Evolutionary conservation across 2,797 vertebrate species (phyloP), one percentile per base, ranked within the genome.

Genomic region (Thunnus albacares): DNA sequence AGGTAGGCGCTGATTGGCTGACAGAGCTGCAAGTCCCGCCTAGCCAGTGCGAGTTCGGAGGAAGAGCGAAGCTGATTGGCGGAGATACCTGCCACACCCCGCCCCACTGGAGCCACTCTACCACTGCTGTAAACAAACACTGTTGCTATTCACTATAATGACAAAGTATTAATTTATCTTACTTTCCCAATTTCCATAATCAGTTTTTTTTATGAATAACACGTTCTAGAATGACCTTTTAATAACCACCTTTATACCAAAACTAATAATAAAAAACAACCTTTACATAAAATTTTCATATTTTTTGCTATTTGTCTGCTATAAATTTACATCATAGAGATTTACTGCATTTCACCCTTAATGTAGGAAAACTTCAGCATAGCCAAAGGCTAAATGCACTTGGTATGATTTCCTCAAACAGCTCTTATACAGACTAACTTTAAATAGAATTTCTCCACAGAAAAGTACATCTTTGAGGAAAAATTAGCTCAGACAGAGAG

Each of bases 121-220:
- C 72, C 86, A 61, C 57, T 85, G 81, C 87, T 89, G 89, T 92
- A 94, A 91, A 94, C 92, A 93, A 90, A 93, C 75, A 53, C 82
- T 77, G 82, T 80, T 80, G 69, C 38, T 49, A 52, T 80, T 89
- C 67, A 76, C 60, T 52, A 28, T 30, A 56, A 61, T 51, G 28
- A 79, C 20, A 53, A 76, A 76, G 49, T 79, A 13, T 13, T 38
- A 0, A 33, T 45, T 33, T 59, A 20, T 59, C 18, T 59, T 59
- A 51, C 57, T 33, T 59, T 1, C 15, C 57, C 6, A 33, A 24
- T 26, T 58, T 43, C 41, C 12, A 43, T 43, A 4, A 43, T 43
- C 4, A 43, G 41, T 43, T 4, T 43, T 13, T 43, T 57, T 15
- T 0, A 57, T 26, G 8, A n/a, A 51, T 28, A 35, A 57, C 4